These are phyloP conservation scores for Hyaena hyaena DNA, from an alignment of 2,113 vertebrate genomes.

Conservation along the genomic window DNA sequence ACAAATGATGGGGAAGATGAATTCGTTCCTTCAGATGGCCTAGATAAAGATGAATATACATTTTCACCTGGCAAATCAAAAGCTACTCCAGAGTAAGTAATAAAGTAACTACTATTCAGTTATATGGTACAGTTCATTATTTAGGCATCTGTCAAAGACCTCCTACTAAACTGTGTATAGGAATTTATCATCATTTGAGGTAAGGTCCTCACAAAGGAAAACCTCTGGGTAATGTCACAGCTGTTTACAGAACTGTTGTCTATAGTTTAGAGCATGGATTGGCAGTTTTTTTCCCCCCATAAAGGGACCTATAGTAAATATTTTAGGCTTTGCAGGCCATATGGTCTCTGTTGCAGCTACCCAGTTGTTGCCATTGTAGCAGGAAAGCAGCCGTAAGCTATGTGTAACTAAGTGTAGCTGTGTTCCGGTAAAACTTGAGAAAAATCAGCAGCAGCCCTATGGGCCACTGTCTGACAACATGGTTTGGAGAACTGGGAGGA, in stretches of 20 bases:
- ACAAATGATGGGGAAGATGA: conserved; percentile 91
- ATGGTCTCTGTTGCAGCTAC: not conserved
- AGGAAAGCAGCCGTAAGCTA: not conserved
- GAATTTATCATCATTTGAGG: not conserved
- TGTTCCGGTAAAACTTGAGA: conserved; percentile 2
- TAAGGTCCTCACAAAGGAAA: not conserved
- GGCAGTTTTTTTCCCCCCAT: not conserved
- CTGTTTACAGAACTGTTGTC: not conserved
- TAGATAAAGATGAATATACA: conserved; percentile 90
- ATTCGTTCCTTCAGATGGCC: conserved; percentile 87
- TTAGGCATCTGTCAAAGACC: not conserved
- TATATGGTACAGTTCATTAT: not conserved
- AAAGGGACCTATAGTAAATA: not conserved
- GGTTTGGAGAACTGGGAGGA: not conserved
- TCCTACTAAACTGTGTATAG: not conserved
- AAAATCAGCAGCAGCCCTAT: not conserved
- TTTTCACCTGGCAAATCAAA: conserved; percentile 90
- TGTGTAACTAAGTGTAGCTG: not conserved
- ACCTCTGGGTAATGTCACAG: not conserved
- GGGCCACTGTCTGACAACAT: not conserved
- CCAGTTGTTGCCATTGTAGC: not conserved
- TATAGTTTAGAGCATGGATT: not conserved
- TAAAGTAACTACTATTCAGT: not conserved
- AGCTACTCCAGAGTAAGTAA: conserved; percentile 87
- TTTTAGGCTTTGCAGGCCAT: not conserved